Conservation (phyloP, 2,797 vertebrate species). For the Tenualosa thibaudeaui region DNA sequence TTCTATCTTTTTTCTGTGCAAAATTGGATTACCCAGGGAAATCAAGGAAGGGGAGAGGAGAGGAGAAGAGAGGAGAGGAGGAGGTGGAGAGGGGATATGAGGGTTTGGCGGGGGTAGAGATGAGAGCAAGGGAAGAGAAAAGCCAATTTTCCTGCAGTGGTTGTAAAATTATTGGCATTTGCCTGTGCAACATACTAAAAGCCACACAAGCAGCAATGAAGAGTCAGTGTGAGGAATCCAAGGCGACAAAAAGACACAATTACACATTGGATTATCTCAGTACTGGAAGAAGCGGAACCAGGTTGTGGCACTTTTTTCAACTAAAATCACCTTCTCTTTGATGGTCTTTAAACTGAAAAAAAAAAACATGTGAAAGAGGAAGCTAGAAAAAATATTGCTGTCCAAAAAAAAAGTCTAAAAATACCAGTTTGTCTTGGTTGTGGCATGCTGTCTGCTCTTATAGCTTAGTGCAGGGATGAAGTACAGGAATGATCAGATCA, state of each 20-base stretch:
- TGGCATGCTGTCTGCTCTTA: neutral
- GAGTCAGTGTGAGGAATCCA: neutral
- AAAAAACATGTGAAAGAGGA: neutral
- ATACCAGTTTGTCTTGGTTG: neutral
- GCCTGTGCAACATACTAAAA: slow-evolving; percentile 46
- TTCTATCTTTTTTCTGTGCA: slow-evolving; percentile 62
- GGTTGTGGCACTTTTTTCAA: neutral
- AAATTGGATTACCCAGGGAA: slow-evolving; percentile 68
- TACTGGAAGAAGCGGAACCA: neutral
- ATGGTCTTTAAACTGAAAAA: neutral
- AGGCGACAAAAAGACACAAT: slow-evolving; percentile 3
- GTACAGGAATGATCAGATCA: neutral
- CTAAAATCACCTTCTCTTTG: neutral
- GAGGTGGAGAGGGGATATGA: neutral
- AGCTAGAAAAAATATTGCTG: neutral
- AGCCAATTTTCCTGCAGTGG: slow-evolving; percentile 57
- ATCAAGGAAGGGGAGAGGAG: slow-evolving; percentile 53
- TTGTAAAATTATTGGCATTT: slow-evolving; percentile 60
- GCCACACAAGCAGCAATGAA: slow-evolving; percentile 27
- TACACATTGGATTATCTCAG: slow-evolving; percentile 2
- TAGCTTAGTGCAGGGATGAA: neutral
- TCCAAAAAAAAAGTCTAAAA: neutral
- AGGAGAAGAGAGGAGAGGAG: neutral
- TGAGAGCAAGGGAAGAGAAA: slow-evolving; percentile 35
- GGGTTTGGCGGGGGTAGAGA: slow-evolving; percentile 18